A percentile compares a stretch with the other conserved stretches of the same genome.
phyloP scores from a whole-genome alignment of 2,797 vertebrate genomes.

The Galaxias olidus region DNA sequence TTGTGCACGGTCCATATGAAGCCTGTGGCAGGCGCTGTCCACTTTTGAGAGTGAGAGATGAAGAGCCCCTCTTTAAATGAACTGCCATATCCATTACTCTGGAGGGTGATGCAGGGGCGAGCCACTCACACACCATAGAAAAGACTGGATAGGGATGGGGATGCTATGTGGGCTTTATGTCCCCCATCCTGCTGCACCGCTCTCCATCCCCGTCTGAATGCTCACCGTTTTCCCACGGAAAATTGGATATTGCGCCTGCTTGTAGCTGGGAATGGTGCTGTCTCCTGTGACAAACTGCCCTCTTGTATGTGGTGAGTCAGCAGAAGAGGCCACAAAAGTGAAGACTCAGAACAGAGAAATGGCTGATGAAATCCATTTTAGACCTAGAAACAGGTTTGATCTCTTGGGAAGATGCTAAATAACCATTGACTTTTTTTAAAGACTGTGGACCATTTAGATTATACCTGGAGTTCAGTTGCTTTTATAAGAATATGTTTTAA shows the following conservation, averaged over 20 bases:
- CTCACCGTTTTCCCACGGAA: conserved; percentile 38
- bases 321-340: conserved; percentile 34
- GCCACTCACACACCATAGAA: neutral
- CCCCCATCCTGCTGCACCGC: conserved; percentile 20
- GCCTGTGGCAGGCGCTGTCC: neutral
- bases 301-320: conserved; percentile 63
- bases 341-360: conserved; percentile 45
- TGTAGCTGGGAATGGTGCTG: conserved; percentile 44
- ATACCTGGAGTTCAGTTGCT: too few species aligned
- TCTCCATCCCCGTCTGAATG: conserved; percentile 33
- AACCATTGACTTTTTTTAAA: too few species aligned
- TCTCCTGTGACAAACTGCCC: conserved; percentile 61
- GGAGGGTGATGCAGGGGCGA: neutral
- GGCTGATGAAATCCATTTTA: conserved; percentile 39
- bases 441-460: too few species aligned
- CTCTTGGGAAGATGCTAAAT: conserved; percentile 9
- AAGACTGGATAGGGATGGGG: neutral
- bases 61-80: conserved; percentile 26
- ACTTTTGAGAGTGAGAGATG: conserved; percentile 19
- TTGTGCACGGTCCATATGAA: conserved; percentile 14
- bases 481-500: too few species aligned
- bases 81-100: conserved; percentile 18
- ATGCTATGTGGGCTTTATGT: conserved; percentile 14
- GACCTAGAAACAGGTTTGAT: conserved; percentile 27
- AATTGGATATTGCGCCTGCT: conserved; percentile 51